A percentile compares a stretch with the other conserved stretches of the same genome.
These are phyloP conservation scores for Himalopsyche kuldschensis DNA, from an alignment of 2,888 invertebrate species.

Conservation along the genomic window DNA sequence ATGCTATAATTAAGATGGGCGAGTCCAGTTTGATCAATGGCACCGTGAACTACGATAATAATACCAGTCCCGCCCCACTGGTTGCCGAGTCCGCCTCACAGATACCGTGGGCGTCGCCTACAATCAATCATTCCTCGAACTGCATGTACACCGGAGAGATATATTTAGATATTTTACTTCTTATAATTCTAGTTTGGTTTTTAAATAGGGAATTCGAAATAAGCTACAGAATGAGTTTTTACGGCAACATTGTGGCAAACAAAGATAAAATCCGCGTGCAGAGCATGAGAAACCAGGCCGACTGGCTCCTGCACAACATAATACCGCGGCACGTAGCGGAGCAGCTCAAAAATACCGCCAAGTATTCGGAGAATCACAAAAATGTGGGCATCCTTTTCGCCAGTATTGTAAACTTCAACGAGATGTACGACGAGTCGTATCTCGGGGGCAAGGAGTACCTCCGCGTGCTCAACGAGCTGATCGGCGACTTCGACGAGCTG, in stretches of 20 bases:
- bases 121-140: neutral
- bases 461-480: conserved; percentile 91
- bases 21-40: neutral
- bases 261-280: conserved; percentile 87
- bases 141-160: conserved; percentile 61
- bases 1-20: neutral
- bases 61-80: neutral
- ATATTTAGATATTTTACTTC: conserved; percentile 76
- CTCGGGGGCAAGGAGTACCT: conserved; percentile 93
- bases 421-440: conserved; percentile 97
- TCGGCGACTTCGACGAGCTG: conserved; percentile 94
- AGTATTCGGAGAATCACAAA: conserved; percentile 93
- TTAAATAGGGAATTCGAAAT: conserved; percentile 95
- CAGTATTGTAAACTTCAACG: conserved; percentile 94
- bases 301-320: conserved; percentile 95
- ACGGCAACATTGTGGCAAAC: conserved; percentile 88
- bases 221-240: conserved; percentile 89
- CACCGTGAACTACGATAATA: neutral
- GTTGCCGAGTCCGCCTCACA: neutral
- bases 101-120: neutral
- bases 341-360: conserved; percentile 87
- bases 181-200: conserved; percentile 89
- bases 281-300: conserved; percentile 92
- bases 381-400: conserved; percentile 94
- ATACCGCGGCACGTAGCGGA: conserved; percentile 95